A percentile compares a stretch with the other conserved stretches of the same genome.
phyloP scores from a whole-genome alignment of 1,140 invertebrate genomes.

The Apis mellifera region Amel_HAv3.1 CM009931.2:26201001-26201500 shows the following conservation, averaged over 20 bases:
- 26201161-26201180: background rate
- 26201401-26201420: background rate
- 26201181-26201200: too few species aligned
- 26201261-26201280: slow-evolving; percentile 68
- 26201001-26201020: too few species aligned
- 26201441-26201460: background rate
- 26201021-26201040: too few species aligned
- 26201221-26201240: slow-evolving; percentile 1
- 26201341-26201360: slow-evolving; percentile 67
- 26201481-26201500: background rate
- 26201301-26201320: slow-evolving; percentile 72
- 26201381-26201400: slow-evolving; percentile 48
- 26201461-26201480: background rate
- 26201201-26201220: background rate
- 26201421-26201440: background rate
- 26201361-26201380: slow-evolving; percentile 66
- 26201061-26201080: too few species aligned
- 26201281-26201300: slow-evolving; percentile 59
- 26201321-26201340: slow-evolving; percentile 65
- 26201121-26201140: too few species aligned
- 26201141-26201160: too few species aligned
- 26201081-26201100: too few species aligned
- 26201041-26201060: too few species aligned
- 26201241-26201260: slow-evolving; percentile 36
- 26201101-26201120: too few species aligned